Conservation (phyloP, 2,888 invertebrate genomes). For the Nomada fabriciana region DNA sequence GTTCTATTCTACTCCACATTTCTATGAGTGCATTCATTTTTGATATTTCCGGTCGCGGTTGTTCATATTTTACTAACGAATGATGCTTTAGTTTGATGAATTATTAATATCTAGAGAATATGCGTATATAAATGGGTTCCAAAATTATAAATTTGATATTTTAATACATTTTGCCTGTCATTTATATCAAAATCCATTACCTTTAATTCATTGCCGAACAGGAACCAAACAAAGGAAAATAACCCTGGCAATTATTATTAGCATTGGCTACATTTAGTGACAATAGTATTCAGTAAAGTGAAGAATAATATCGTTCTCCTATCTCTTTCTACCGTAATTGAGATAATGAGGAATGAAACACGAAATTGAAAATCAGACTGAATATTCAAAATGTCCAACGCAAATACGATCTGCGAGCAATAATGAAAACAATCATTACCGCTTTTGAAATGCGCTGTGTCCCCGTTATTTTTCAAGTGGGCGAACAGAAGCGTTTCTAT, state of each 20-base stretch:
- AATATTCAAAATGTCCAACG: not conserved
- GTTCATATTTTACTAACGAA: not conserved
- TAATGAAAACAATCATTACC: constrained; percentile 2
- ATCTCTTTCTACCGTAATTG: not conserved
- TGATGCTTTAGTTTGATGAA: too few relatives aligned
- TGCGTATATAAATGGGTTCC: too few relatives aligned
- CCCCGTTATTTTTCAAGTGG: constrained; percentile 12
- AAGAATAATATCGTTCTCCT: too few relatives aligned
- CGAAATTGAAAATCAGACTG: not conserved
- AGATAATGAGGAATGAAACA: not conserved
- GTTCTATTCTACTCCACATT: not conserved
- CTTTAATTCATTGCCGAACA: not conserved
- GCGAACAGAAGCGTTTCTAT: not conserved
- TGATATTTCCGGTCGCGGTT: not conserved
- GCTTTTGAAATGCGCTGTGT: not conserved
- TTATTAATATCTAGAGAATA: too few relatives aligned
- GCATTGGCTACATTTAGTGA: not conserved
- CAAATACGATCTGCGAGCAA: not conserved
- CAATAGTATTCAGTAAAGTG: not conserved
- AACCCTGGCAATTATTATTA: not conserved
- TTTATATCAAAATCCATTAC: too few relatives aligned
- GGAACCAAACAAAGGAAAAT: not conserved
- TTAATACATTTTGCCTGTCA: too few relatives aligned
- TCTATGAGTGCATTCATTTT: not conserved
- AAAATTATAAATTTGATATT: too few relatives aligned